Base-by-base conservation (phyloP, 2,797 vertebrate species). In the Triplophysa bombifrons region DNA sequence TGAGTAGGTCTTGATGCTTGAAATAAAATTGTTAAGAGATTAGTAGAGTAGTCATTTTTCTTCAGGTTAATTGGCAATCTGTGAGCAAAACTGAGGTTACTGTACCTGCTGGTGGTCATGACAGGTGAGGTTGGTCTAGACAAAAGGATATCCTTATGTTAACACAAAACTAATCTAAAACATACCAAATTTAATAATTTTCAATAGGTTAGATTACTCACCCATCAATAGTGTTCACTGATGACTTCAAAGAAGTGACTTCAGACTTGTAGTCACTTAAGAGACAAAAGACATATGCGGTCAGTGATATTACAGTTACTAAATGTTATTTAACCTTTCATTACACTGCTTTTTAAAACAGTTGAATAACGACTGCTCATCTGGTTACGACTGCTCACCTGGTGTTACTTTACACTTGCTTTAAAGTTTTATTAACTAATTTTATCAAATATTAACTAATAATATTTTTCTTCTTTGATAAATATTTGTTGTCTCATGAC, bases 181-280 rank as follows among this genome's bases (percentile, higher is more conserved):
- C 76, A 67, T 3, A 48, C 19, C 12, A n/a, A 2, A 48, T 48
- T 13, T 1, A 13, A 48, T 48, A 3, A 48, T 48, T 19, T 51
- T 51, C 2, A 51, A 17, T 51, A 51, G 5, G 16, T 17, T 19
- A 51, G 50, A 17, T 17, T 14, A 89, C 90, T 87, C 67, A 90
- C 90, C 69, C 80, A 25, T 83, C 19, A 38, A 19, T 64, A 67
- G 55, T 81, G 64, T 84, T 72, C 38, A 68, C 82, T 34, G 22
- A 55, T 51, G 50, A 86, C 38, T 72, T 90, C 25, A 88, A 81
- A 1, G 86, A 89, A 60, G 85, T 83, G 51, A 82, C 80, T 77
- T 91, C 77, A 77, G 83, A 86, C 3, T 51, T 89, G 66, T 77
- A 73, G 53, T 86, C 38, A 48, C 51, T 92, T 82, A 41, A 85